Evolutionary conservation across 2,797 vertebrate species (phyloP), one percentile per base, ranked within the genome.

Genomic region (Syngnathus rostellatus): DNA sequence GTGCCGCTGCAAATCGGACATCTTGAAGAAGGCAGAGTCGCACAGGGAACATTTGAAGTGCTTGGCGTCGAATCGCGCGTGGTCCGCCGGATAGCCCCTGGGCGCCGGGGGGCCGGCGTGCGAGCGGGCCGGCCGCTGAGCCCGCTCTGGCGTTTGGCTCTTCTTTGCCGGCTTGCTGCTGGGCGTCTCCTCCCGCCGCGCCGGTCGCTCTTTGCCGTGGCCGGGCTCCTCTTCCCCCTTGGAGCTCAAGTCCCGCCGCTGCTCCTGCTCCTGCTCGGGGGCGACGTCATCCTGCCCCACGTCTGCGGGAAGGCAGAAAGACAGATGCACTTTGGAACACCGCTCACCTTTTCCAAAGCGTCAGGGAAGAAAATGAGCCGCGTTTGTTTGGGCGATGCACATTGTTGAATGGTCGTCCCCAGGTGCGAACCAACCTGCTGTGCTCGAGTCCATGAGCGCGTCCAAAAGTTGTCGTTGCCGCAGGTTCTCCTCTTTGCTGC

Each of bases 1-100:
- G 40, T 63, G 61, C 6, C 43, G 40, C 61, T 63, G 40, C 61
- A 63, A 9, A 5, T 63, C 55, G 55, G 55, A 57, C 55, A 57
- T 57, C 55, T 57, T 57, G 55, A 57, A 57, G 17, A 57, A 57
- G 25, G 55, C 55, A 2, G 55, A 57, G 55, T 57, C 55, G 55
- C 55, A 57, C 55, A 57, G 25, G 14, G 55, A 57, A 8, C 55
- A 57, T 16, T 57, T 57, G 55, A 57, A 57, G 55, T 57, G 55
- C 10, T 57, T 57, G 55, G 55, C 55, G 55, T 57, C 55, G 55
- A 37, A 57, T 2, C 55, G 12, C 6, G 11, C 31, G 55, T 6
- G 55, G 12, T 57, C 55, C 14, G 25, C 14, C 6, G 12, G 25
- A 12, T 57, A 57, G 12, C 55, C 55, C 14, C 12, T 14, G 11